Conservation (phyloP, 2,113 vertebrate species). For the Cisticola juncidis region DNA sequence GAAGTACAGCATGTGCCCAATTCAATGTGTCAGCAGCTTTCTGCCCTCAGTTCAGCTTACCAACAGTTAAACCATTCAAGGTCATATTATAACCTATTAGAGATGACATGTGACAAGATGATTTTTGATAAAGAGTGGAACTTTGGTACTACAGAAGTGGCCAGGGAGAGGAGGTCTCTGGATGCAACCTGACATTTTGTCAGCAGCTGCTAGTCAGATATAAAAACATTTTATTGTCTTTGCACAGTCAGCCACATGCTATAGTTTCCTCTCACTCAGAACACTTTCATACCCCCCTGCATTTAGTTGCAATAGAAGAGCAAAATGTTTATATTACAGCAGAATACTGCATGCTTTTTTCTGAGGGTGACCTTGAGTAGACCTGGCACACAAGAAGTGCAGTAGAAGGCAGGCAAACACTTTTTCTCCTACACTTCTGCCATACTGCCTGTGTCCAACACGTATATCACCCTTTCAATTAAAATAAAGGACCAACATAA, state of each 20-base stretch:
- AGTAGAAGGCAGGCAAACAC: not conserved
- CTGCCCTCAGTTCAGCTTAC: not conserved
- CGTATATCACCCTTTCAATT: not conserved
- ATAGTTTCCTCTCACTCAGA: not conserved
- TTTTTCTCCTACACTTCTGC: not conserved
- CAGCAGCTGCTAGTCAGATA: not conserved
- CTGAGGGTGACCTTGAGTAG: not conserved
- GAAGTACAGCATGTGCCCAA: not conserved
- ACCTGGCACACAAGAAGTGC: not conserved
- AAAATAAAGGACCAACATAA: not conserved
- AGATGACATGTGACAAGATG: not conserved
- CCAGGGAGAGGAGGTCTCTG: not conserved
- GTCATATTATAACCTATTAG: not conserved
- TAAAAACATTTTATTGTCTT: not conserved
- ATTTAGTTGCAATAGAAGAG: not conserved
- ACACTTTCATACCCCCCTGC: not conserved
- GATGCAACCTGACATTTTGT: not conserved
- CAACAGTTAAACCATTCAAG: not conserved
- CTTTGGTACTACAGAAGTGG: not conserved
- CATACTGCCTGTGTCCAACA: not conserved
- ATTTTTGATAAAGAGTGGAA: not conserved
- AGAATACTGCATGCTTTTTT: not conserved
- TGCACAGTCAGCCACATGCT: not conserved
- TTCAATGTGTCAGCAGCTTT: not conserved
- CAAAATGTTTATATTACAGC: not conserved